Evolutionary conservation across 2,888 invertebrate species (phyloP).

Genomic region (Agrotis segetum): DNA sequence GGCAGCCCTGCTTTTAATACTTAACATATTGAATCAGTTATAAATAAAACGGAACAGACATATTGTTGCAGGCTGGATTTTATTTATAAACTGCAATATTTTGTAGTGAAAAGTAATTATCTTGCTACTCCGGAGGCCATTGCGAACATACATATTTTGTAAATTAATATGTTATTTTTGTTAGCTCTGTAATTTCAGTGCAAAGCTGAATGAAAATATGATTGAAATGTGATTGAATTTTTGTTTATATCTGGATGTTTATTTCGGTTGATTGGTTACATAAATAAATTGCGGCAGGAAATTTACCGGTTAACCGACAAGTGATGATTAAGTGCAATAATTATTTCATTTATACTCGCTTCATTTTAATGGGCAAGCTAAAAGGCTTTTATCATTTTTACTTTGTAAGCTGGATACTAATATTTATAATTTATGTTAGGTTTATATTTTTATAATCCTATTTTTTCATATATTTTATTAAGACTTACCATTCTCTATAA

Average conservation of each 20-base stretch:
- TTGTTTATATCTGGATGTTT: neutral
- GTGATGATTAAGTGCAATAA: neutral
- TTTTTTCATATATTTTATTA: too few species aligned
- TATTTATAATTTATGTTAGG: too few species aligned
- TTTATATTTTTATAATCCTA: too few species aligned
- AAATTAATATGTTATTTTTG: constrained; percentile 36
- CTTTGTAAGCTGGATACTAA: too few species aligned
- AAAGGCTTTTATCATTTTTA: too few species aligned
- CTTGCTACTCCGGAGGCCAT: constrained; percentile 26
- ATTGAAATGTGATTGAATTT: constrained; percentile 16
- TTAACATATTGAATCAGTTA: constrained; percentile 38
- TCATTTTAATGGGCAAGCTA: neutral
- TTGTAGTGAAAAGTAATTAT: constrained; percentile 42
- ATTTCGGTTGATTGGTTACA: neutral
- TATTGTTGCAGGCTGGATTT: constrained; percentile 44
- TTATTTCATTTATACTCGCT: neutral
- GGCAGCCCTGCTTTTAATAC: constrained; percentile 44
- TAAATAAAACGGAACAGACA: constrained; percentile 38
- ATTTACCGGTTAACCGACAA: neutral
- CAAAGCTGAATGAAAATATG: neutral
- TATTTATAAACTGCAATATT: constrained; percentile 52
- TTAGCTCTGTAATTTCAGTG: constrained; percentile 9
- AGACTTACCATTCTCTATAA: too few species aligned
- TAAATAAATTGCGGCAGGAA: neutral
- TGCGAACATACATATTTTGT: constrained; percentile 25